A percentile compares a stretch with the other conserved stretches of the same genome.
Evolutionary conservation across 2,888 invertebrate species (phyloP).

Genomic region (Pilophorus perplexus): DNA sequence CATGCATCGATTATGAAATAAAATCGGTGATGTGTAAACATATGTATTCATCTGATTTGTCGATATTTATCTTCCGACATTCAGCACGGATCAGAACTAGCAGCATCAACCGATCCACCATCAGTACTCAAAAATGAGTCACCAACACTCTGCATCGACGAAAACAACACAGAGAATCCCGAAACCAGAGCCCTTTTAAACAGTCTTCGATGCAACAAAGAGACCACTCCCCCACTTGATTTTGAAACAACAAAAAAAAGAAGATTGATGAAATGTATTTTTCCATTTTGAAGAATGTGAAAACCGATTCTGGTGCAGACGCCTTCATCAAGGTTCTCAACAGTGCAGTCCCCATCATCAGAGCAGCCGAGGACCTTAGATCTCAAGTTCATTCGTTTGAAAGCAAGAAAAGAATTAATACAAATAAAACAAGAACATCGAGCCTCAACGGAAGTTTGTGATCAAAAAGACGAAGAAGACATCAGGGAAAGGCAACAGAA

Average conservation of each 20-base stretch:
- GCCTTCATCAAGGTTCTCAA: background rate
- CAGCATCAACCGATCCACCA: background rate
- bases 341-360: background rate
- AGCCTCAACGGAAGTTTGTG: background rate
- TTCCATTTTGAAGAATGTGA: background rate
- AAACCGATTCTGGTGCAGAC: background rate
- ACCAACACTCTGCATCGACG: background rate
- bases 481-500: no score
- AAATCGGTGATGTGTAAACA: background rate
- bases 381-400: background rate
- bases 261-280: background rate
- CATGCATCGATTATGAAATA: background rate
- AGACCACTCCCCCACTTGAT: background rate
- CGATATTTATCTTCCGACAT: background rate
- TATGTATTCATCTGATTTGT: background rate
- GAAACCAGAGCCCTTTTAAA: slow-evolving; percentile 1
- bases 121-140: background rate
- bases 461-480: background rate
- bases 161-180: background rate
- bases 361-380: slow-evolving; percentile 1
- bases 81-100: background rate
- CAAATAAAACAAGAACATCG: slow-evolving; percentile 5
- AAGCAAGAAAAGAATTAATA: background rate
- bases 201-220: background rate
- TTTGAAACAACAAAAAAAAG: background rate